phyloP scores from a whole-genome alignment of 1,140 invertebrate genomes.

The Protaetia brevitarsis region DNA sequence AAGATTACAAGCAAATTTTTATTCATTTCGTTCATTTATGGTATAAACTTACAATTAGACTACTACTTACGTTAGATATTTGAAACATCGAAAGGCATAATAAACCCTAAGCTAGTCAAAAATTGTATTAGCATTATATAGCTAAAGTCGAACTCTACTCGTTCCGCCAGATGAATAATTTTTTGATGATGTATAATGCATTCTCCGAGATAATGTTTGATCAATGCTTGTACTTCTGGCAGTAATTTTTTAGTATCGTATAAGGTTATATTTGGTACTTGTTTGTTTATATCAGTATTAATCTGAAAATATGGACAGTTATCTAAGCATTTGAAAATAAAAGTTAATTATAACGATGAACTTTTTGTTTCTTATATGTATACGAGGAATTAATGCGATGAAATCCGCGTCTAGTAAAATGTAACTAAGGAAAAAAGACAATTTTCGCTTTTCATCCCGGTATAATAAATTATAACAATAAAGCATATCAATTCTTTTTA shows the following conservation, averaged over 20 bases:
- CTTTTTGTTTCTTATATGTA: no score
- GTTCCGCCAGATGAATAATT: background rate
- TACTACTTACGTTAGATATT: conserved; percentile 5
- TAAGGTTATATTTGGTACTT: background rate
- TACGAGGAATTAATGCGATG: no score
- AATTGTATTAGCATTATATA: conserved; percentile 12
- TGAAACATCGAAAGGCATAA: conserved; percentile 19
- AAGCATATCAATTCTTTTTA: no score
- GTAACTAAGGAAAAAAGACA: no score
- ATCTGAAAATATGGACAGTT: background rate
- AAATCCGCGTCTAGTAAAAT: no score
- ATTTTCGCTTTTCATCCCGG: no score
- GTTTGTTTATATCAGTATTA: background rate
- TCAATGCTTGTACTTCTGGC: background rate
- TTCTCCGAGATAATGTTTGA: background rate
- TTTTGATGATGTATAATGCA: conserved; percentile 22
- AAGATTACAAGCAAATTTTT: background rate
- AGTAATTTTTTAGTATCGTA: background rate
- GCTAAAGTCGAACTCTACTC: background rate
- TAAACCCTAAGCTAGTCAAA: conserved; percentile 5
- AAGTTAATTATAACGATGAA: no score
- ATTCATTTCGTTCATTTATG: no score
- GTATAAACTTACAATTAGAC: no score
- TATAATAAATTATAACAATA: no score
- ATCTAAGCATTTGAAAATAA: no score